A percentile compares a stretch with the other conserved stretches of the same genome.
Evolutionary conservation across 2,888 invertebrate species (phyloP).

Genomic region (Drosophila recens): DNA sequence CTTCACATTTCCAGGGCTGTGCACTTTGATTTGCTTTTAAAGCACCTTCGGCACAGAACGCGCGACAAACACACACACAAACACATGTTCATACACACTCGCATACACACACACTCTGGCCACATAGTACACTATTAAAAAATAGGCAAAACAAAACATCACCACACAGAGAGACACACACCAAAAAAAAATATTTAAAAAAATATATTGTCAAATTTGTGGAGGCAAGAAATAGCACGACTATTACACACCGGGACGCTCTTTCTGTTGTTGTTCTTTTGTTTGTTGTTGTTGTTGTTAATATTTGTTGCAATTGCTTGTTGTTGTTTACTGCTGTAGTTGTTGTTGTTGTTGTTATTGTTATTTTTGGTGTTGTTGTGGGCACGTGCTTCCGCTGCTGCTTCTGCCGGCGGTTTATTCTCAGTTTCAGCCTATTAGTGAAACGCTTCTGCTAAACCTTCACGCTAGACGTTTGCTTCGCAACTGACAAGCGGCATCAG

Average conservation of each 20-base stretch:
- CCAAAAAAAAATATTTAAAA: constrained; percentile 17
- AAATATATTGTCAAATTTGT: constrained; percentile 30
- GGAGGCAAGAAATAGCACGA: constrained; percentile 31
- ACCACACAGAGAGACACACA: constrained; percentile 1
- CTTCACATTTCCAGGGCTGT: constrained; percentile 46
- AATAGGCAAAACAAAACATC: constrained; percentile 33
- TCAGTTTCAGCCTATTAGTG: neutral
- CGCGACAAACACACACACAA: constrained; percentile 41
- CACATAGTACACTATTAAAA: constrained; percentile 39
- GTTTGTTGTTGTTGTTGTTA: constrained; percentile 18
- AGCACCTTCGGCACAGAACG: constrained; percentile 51
- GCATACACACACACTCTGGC: constrained; percentile 13
- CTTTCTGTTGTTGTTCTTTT: constrained; percentile 7
- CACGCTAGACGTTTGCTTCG: constrained; percentile 77
- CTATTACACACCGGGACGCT: constrained; percentile 35
- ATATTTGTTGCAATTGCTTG: constrained; percentile 16
- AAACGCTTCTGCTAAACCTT: constrained; percentile 64
- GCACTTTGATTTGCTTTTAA: constrained; percentile 64
- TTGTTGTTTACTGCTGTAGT: constrained; percentile 1
- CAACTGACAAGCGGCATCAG: constrained; percentile 66
- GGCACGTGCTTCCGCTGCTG: constrained; percentile 50
- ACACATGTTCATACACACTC: constrained; percentile 6
- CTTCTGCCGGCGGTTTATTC: constrained; percentile 37
- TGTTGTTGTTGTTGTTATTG: constrained; percentile 24
- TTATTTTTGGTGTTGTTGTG: constrained; percentile 23